Conservation (phyloP, 2,113 vertebrate genomes). For the Chaenogobius annularis region DNA sequence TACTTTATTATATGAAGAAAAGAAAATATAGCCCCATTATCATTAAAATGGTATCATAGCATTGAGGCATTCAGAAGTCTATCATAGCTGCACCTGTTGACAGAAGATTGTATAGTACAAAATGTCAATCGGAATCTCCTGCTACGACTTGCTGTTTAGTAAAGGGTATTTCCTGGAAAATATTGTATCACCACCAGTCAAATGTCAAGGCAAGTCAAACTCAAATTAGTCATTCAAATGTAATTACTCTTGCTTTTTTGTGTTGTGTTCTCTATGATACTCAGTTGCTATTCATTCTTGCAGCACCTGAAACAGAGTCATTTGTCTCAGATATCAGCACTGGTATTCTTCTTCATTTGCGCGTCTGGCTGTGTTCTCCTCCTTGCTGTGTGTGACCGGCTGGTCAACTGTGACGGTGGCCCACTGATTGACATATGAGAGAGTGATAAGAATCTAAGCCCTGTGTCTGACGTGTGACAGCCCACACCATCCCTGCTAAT, state of each 20-base stretch:
- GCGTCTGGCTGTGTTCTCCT: conserved; percentile 16
- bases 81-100: conserved; percentile 30
- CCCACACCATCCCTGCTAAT: conserved; percentile 70
- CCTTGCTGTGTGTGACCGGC: conserved; percentile 54
- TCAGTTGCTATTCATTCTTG: conserved; percentile 29
- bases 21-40: no score
- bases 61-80: not conserved
- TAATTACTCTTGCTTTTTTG: conserved; percentile 12
- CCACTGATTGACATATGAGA: conserved; percentile 66
- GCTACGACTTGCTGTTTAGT: conserved; percentile 27
- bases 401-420: conserved; percentile 58
- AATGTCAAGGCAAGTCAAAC: conserved; percentile 54
- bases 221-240: conserved; percentile 34
- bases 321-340: not conserved
- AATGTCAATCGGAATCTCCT: conserved; percentile 49
- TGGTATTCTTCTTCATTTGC: conserved; percentile 1
- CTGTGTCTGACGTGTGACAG: conserved; percentile 63
- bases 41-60: no score
- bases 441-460: conserved; percentile 58
- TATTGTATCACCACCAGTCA: conserved; percentile 32
- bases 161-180: conserved; percentile 56
- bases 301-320: conserved; percentile 21
- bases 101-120: conserved; percentile 39
- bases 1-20: no score
- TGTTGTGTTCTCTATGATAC: conserved; percentile 6